Conservation (phyloP, 2,888 invertebrate species). For the Hirtodrosophila histrioides region DNA sequence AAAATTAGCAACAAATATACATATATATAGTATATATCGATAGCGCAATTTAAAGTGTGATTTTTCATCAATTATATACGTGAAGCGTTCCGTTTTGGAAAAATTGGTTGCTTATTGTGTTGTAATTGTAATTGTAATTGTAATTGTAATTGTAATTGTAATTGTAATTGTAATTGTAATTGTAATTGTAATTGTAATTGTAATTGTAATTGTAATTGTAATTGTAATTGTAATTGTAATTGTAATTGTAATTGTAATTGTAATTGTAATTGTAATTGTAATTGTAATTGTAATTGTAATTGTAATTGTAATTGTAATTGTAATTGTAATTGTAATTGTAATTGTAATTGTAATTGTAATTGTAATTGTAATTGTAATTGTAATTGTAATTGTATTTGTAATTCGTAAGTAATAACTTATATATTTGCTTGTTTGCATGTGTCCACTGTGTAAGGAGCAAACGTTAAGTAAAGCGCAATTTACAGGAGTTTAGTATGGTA, state of each 20-base stretch:
- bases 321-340: slow-evolving; percentile 8
- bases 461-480: slow-evolving; percentile 52
- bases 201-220: not conserved
- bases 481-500: slow-evolving; percentile 17
- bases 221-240: slow-evolving; percentile 1
- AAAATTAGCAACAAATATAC: too few relatives aligned
- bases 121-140: slow-evolving; percentile 25
- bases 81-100: slow-evolving; percentile 38
- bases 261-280: too few relatives aligned
- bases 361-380: not conserved
- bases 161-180: slow-evolving; percentile 3
- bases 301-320: slow-evolving; percentile 4
- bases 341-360: too few relatives aligned
- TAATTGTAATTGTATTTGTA: slow-evolving; percentile 9
- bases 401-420: slow-evolving; percentile 10
- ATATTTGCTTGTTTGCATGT: slow-evolving; percentile 11
- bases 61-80: slow-evolving; percentile 51
- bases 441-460: slow-evolving; percentile 8
- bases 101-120: not conserved
- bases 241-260: too few relatives aligned
- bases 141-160: slow-evolving; percentile 9
- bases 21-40: slow-evolving; percentile 34
- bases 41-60: slow-evolving; percentile 62
- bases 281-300: not conserved
- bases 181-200: slow-evolving; percentile 7